These are phyloP conservation scores for Drosophila lutescens DNA, from an alignment of 2,888 invertebrate species.

Conservation along the genomic window DNA sequence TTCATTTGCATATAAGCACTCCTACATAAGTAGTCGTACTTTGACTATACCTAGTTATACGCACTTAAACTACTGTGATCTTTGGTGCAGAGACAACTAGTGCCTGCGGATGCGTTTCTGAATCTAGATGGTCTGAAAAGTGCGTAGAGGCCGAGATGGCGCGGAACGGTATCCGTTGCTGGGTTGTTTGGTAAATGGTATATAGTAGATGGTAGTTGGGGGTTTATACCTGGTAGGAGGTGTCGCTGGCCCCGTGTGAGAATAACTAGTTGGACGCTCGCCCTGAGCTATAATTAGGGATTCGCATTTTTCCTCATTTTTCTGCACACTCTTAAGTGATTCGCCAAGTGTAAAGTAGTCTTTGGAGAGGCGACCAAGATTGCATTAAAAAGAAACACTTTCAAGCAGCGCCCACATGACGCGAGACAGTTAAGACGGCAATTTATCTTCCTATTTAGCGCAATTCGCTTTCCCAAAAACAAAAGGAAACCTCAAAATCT, in stretches of 20 bases:
- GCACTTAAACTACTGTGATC: slow-evolving; percentile 16
- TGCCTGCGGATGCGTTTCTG: slow-evolving; percentile 74
- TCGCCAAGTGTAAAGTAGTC: slow-evolving; percentile 27
- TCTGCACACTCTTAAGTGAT: slow-evolving; percentile 40
- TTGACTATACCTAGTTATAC: not conserved
- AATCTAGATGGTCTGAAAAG: slow-evolving; percentile 71
- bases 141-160: slow-evolving; percentile 70
- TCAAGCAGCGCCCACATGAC: slow-evolving; percentile 25
- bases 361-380: slow-evolving; percentile 26
- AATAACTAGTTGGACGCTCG: slow-evolving; percentile 45
- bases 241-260: slow-evolving; percentile 54
- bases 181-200: slow-evolving; percentile 7
- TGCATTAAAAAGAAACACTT: slow-evolving; percentile 31
- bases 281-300: slow-evolving; percentile 54
- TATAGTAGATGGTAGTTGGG: slow-evolving; percentile 34
- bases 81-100: slow-evolving; percentile 24
- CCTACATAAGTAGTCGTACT: not conserved
- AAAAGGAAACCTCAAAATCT: slow-evolving; percentile 12
- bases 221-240: slow-evolving; percentile 12
- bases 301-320: slow-evolving; percentile 53
- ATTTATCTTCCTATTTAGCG: slow-evolving; percentile 27
- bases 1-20: slow-evolving; percentile 9
- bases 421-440: slow-evolving; percentile 20
- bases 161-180: slow-evolving; percentile 66
- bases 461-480: slow-evolving; percentile 9